Conservation (phyloP, 2,888 invertebrate genomes). For the Autographa gamma region DNA sequence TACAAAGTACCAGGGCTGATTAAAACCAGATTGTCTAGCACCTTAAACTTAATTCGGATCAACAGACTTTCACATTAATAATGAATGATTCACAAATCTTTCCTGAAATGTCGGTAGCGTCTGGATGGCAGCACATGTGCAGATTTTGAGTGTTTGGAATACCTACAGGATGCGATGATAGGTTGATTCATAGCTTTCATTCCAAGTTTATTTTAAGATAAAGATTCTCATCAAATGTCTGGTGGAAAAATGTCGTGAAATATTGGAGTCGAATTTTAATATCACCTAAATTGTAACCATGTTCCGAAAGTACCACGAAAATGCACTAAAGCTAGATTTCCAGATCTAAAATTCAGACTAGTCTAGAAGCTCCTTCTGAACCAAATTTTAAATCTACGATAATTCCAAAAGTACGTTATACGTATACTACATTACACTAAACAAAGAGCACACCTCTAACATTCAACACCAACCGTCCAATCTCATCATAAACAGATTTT, state of each 20-base stretch:
- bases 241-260: conserved; percentile 5
- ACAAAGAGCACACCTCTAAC: conserved; percentile 19
- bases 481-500: conserved; percentile 57
- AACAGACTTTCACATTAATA: conserved; percentile 16
- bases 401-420: not conserved
- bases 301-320: not conserved
- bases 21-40: not conserved
- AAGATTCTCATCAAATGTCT: conserved; percentile 25
- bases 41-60: not conserved
- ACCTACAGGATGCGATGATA: conserved; percentile 72
- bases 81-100: conserved; percentile 72
- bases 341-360: no score
- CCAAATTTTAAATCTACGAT: not conserved
- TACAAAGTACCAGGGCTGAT: not conserved
- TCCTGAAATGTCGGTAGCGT: conserved; percentile 61
- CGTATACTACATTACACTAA: not conserved
- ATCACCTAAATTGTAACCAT: not conserved
- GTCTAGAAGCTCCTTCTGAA: not conserved
- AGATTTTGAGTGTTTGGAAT: conserved; percentile 56
- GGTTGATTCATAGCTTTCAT: conserved; percentile 57
- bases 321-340: no score
- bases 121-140: conserved; percentile 72
- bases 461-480: conserved; percentile 36
- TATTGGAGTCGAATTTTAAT: not conserved
- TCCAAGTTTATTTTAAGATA: conserved; percentile 26